phyloP scores from a whole-genome alignment of 2,888 invertebrate species.

The Pomacea canaliculata region DNA sequence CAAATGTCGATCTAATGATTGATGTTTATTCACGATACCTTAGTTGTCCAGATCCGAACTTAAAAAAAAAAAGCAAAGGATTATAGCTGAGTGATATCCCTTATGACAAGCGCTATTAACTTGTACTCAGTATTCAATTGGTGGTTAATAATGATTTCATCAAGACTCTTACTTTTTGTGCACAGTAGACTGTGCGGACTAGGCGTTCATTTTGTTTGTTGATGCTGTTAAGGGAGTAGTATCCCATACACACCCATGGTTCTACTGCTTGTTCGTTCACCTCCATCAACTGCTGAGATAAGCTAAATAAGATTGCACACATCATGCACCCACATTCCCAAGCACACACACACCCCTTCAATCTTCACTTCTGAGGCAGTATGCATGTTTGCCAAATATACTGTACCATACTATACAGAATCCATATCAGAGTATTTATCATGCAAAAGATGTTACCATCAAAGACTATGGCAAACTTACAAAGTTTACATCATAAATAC shows the following conservation, averaged over 20 bases:
- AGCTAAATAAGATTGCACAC: slow-evolving; percentile 46
- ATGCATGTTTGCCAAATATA: too few relatives aligned
- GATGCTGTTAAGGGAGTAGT: slow-evolving; percentile 76
- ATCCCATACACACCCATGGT: slow-evolving; percentile 84
- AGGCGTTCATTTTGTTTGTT: slow-evolving; percentile 32
- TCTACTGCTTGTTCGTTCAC: slow-evolving; percentile 76
- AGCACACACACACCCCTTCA: too few relatives aligned
- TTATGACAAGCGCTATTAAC: neutral
- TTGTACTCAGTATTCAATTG: neutral
- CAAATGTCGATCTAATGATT: too few relatives aligned
- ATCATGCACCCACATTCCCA: neutral
- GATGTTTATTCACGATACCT: too few relatives aligned
- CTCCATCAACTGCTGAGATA: slow-evolving; percentile 73
- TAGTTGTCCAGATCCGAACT: neutral
- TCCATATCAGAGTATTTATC: too few relatives aligned
- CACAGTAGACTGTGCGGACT: slow-evolving; percentile 80
- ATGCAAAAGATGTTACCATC: too few relatives aligned
- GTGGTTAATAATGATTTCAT: neutral
- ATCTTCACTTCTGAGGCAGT: too few relatives aligned
- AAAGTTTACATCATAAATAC: too few relatives aligned
- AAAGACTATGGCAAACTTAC: too few relatives aligned
- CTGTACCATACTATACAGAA: too few relatives aligned
- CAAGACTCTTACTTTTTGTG: slow-evolving; percentile 74
- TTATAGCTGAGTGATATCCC: neutral
- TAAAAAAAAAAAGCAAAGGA: neutral